Percentiles rank a stretch among this genome's conserved stretches.
phyloP scores from a whole-genome alignment of 2,888 invertebrate genomes.

The Aspidiotus rigidus region DNA sequence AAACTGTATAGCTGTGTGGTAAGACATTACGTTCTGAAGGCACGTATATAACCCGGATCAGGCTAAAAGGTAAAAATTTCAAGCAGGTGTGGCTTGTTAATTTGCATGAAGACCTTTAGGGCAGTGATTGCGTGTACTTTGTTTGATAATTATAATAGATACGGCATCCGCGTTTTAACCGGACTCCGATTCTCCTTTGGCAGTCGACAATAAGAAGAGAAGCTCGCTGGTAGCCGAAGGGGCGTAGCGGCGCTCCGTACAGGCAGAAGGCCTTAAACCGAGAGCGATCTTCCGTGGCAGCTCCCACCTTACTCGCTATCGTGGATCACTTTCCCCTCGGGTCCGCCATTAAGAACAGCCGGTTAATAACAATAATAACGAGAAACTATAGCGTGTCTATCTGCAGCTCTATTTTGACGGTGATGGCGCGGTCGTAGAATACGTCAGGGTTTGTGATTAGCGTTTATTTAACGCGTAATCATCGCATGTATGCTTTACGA shows the following conservation, averaged over 20 bases:
- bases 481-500: background rate
- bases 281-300: slow-evolving; percentile 28
- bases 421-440: slow-evolving; percentile 11
- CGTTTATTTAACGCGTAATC: slow-evolving; percentile 20
- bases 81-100: slow-evolving; percentile 33
- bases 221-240: slow-evolving; percentile 29
- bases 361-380: slow-evolving; percentile 30
- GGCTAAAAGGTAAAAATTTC: slow-evolving; percentile 29
- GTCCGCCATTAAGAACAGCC: slow-evolving; percentile 24
- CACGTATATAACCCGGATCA: background rate
- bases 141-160: slow-evolving; percentile 33
- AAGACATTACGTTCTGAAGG: no score
- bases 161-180: slow-evolving; percentile 26
- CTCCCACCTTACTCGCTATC: slow-evolving; percentile 33
- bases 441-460: slow-evolving; percentile 16
- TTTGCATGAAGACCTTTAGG: slow-evolving; percentile 30
- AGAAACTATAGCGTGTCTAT: slow-evolving; percentile 29
- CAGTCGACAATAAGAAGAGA: slow-evolving; percentile 28
- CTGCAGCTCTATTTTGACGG: slow-evolving; percentile 11
- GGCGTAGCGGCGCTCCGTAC: slow-evolving; percentile 32
- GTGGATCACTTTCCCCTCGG: slow-evolving; percentile 26
- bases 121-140: slow-evolving; percentile 33
- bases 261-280: slow-evolving; percentile 29
- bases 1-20: no score
- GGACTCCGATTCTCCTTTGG: slow-evolving; percentile 18